Conservation (phyloP, 2,888 invertebrate species). For the Tetragnatha montana region DNA sequence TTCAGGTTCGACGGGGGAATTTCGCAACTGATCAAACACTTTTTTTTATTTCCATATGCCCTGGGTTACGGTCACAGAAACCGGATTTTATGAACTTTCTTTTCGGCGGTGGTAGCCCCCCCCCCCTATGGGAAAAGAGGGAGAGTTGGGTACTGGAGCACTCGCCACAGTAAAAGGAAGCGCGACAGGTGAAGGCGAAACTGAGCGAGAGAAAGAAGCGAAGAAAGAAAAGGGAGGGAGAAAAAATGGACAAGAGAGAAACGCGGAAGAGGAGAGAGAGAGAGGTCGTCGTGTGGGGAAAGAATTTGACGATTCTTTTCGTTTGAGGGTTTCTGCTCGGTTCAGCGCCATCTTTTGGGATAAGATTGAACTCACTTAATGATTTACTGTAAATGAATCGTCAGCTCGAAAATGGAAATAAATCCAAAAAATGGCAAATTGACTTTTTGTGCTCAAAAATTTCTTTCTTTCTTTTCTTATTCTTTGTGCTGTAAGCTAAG, state of each 20-base stretch:
- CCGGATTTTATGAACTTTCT: slow-evolving; percentile 63
- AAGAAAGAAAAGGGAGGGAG: not conserved
- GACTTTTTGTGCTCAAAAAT: too few relatives aligned
- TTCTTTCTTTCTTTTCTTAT: too few relatives aligned
- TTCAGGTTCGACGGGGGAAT: slow-evolving; percentile 1
- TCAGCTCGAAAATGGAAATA: too few relatives aligned
- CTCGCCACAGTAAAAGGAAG: not conserved
- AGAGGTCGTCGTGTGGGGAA: slow-evolving; percentile 1
- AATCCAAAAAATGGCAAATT: too few relatives aligned
- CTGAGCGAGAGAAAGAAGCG: slow-evolving; percentile 33
- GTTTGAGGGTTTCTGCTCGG: not conserved
- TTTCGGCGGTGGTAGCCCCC: slow-evolving; percentile 3
- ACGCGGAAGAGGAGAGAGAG: slow-evolving; percentile 47
- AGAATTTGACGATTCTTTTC: not conserved
- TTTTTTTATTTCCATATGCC: slow-evolving; percentile 4
- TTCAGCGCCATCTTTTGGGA: slow-evolving; percentile 50
- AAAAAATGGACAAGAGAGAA: slow-evolving; percentile 14
- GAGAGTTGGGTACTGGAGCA: slow-evolving; percentile 66
- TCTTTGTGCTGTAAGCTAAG: too few relatives aligned
- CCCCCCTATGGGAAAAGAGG: slow-evolving; percentile 35
- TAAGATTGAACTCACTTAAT: not conserved
- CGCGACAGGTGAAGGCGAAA: slow-evolving; percentile 66
- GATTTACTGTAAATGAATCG: too few relatives aligned
- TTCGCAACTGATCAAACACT: slow-evolving; percentile 17
- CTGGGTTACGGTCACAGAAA: slow-evolving; percentile 40